phyloP scores from a whole-genome alignment of 2,113 vertebrate genomes.

The Triplophysa siluroides region DNA sequence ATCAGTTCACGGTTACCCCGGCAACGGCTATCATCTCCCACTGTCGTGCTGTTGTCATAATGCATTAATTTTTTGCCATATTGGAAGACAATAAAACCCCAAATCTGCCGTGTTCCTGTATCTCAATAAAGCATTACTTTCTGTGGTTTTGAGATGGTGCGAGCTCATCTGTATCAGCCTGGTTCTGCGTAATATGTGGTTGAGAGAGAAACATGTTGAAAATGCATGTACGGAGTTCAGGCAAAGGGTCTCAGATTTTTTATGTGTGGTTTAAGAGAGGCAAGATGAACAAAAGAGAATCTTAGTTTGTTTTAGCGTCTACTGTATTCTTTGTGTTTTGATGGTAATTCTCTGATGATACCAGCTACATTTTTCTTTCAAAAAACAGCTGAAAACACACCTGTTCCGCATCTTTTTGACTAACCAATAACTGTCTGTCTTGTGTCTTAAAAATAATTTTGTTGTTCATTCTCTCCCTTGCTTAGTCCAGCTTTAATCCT shows the following conservation, averaged over 20 bases:
- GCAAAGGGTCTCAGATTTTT: background rate
- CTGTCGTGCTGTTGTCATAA: constrained; percentile 37
- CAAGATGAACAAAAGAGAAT: background rate
- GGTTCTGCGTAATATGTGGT: constrained; percentile 35
- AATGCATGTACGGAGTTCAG: background rate
- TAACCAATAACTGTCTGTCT: too few relatives aligned
- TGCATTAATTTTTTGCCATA: constrained; percentile 42
- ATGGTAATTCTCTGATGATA: background rate
- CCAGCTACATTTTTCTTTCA: background rate
- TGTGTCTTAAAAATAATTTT: too few relatives aligned
- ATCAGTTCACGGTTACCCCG: constrained; percentile 46
- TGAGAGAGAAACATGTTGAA: constrained; percentile 17
- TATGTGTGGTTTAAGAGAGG: background rate
- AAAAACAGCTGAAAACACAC: too few relatives aligned
- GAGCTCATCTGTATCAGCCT: constrained; percentile 43
- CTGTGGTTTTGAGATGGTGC: constrained; percentile 24
- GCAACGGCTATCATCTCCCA: constrained; percentile 49
- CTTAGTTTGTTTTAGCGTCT: background rate
- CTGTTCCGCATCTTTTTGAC: too few relatives aligned
- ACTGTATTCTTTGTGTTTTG: background rate
- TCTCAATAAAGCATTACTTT: constrained; percentile 45
- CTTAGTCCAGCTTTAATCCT: too few relatives aligned
- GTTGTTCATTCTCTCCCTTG: too few relatives aligned
- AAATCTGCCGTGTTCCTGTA: constrained; percentile 42
- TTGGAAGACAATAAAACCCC: constrained; percentile 48